Base-by-base conservation (phyloP, 2,797 vertebrate genomes). In the Sebastes matsubarae region DNA sequence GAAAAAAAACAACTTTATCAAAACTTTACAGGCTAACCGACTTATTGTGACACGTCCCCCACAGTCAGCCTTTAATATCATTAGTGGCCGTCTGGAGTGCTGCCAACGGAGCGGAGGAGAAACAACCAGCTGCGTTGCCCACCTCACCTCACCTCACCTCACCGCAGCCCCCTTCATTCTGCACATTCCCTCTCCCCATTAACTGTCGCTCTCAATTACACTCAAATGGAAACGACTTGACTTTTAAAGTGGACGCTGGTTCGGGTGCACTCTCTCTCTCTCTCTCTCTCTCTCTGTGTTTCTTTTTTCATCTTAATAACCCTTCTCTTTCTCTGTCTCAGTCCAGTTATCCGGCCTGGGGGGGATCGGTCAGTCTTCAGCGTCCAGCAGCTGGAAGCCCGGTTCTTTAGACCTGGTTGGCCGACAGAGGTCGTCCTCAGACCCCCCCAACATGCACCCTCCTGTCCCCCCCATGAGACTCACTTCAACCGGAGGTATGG, bases 391-490 rank as follows among this genome's bases (percentile, higher is more conserved):
- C 88, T 99, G 99, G 99, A 99, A 98, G 93, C 95, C 97, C 75
- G 95, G 96, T 90, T 92, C 96, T 91, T 92, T 97, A 91, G 97
- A 97, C 93, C 95, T 97, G 93, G 95, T 94, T 79, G 96, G 97
- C 90, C 95, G 99, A 90, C 98, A 99, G 94, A 96, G 99, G 89
- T 99, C 99, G 36, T 99, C 98, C 86, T 99, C 99, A 54, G 99
- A 99, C 95, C 98, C 98, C 83, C 99, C 98, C 92, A 97, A 98
- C 96, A 97, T 97, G 96, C 99, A 99, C 90, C 97, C 98, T 36
- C 98, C 98, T 72, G 95, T 97, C 67, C 96, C 96, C 6, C 96
- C 96, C 0, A 72, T 96, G 84, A 97, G 99, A 76, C 96, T 98
- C 93, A 98, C 97, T 79, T 99, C 98, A 84, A 96, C 97, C 4